phyloP scores from a whole-genome alignment of 2,888 invertebrate species.

The Cremastinae sp. region DNA sequence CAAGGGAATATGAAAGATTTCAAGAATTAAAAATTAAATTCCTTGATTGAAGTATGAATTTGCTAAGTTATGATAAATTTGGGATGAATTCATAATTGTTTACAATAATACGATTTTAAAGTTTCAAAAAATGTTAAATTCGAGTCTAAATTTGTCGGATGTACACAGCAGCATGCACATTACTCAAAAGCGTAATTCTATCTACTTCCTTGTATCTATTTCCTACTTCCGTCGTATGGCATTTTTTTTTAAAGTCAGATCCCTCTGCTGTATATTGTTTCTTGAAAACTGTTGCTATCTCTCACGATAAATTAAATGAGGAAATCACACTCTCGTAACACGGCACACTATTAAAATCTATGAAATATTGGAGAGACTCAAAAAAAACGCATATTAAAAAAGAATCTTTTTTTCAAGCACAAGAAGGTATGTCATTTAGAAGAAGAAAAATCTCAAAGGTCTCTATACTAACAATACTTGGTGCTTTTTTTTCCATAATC shows the following conservation, averaged over 20 bases:
- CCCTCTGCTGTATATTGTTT: conserved; percentile 12
- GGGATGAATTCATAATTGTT: too few relatives aligned
- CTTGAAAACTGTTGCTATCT: conserved; percentile 49
- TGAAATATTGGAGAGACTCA: neutral
- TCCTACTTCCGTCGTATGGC: neutral
- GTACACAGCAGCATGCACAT: conserved; percentile 44
- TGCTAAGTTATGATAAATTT: too few relatives aligned
- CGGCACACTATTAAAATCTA: conserved; percentile 44
- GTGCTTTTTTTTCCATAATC: conserved; percentile 68
- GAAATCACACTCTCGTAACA: conserved; percentile 50
- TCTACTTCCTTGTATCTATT: too few relatives aligned
- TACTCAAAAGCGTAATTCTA: too few relatives aligned
- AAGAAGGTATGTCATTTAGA: neutral
- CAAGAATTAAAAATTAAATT: too few relatives aligned
- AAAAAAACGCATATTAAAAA: conserved; percentile 11
- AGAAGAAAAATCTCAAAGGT: conserved; percentile 40
- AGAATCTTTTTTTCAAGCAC: conserved; percentile 1
- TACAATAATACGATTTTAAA: too few relatives aligned
- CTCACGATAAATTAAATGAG: conserved; percentile 43
- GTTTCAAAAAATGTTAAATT: conserved; percentile 1
- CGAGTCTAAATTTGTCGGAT: conserved; percentile 18
- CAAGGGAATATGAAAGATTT: too few relatives aligned
- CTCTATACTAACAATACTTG: conserved; percentile 73
- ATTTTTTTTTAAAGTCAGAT: conserved; percentile 2
- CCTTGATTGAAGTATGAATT: too few relatives aligned